phyloP scores from a whole-genome alignment of 2,113 vertebrate species.

The Lutjanus erythropterus region DNA sequence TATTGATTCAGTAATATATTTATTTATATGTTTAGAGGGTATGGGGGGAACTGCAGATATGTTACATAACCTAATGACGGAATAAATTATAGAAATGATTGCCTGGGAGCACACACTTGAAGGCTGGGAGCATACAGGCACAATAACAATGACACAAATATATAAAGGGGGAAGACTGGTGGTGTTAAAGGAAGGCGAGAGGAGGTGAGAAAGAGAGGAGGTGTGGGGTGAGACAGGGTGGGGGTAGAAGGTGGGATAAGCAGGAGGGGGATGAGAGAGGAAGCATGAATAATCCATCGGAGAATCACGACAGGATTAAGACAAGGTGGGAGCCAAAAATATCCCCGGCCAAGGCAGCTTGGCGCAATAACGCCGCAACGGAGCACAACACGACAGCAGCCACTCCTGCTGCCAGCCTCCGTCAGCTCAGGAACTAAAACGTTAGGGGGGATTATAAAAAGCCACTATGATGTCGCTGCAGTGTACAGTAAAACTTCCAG shows the following conservation, averaged over 20 bases:
- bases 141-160: conserved; percentile 24
- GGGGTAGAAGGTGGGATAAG: conserved; percentile 30
- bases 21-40: conserved; percentile 26
- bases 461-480: conserved; percentile 31
- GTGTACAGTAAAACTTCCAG: conserved; percentile 43
- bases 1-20: conserved; percentile 22
- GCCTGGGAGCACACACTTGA: neutral
- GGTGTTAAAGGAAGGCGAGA: conserved; percentile 23
- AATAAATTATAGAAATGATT: conserved; percentile 16
- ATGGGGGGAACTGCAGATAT: conserved; percentile 17
- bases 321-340: conserved; percentile 78
- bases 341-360: conserved; percentile 61
- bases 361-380: conserved; percentile 59
- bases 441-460: conserved; percentile 54
- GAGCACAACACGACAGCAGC: conserved; percentile 66
- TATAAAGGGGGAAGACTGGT: conserved; percentile 22
- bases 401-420: conserved; percentile 66
- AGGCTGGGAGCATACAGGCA: neutral
- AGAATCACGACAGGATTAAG: conserved; percentile 76
- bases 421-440: conserved; percentile 55
- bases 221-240: conserved; percentile 20
- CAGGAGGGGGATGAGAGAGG: conserved; percentile 22
- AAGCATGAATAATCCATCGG: conserved; percentile 75
- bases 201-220: conserved; percentile 39
- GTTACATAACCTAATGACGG: conserved; percentile 7